A percentile compares a stretch with the other conserved stretches of the same genome.
These are phyloP conservation scores for Marasmarcha lunaedactyla DNA, from an alignment of 2,888 invertebrate genomes.

Conservation along the genomic window DNA sequence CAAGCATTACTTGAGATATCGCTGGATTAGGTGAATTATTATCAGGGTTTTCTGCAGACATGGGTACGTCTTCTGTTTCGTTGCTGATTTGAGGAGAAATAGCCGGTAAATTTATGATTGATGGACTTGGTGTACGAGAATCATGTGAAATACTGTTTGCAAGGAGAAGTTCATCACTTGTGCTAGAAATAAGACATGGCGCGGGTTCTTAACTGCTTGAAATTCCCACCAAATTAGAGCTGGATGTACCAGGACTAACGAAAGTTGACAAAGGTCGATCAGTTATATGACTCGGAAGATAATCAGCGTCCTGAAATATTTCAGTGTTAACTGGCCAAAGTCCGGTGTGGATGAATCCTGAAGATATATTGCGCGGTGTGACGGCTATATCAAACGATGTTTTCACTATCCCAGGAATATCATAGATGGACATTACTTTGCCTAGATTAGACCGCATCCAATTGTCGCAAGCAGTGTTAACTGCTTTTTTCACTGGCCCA, in stretches of 20 bases:
- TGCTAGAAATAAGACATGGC: neutral
- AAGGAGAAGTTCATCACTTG: neutral
- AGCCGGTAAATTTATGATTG: neutral
- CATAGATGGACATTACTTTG: constrained; percentile 13
- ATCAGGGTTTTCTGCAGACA: neutral
- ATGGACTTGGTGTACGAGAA: too few species aligned
- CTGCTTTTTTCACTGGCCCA: constrained; percentile 24
- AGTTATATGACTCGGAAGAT: constrained; percentile 12
- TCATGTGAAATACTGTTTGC: too few species aligned
- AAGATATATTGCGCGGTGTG: constrained; percentile 12
- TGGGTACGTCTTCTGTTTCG: neutral
- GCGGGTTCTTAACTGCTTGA: constrained; percentile 6
- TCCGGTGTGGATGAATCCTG: constrained; percentile 12
- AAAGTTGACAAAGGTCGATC: constrained; percentile 6
- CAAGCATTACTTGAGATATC: neutral
- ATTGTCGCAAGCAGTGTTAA: constrained; percentile 11
- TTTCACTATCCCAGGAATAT: constrained; percentile 11
- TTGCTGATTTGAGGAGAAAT: neutral
- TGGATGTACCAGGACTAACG: constrained; percentile 6
- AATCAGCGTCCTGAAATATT: constrained; percentile 15
- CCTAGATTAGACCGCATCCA: constrained; percentile 17
- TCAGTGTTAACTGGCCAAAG: constrained; percentile 13
- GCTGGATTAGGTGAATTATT: too few species aligned
- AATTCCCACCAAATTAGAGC: constrained; percentile 6
- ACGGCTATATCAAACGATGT: constrained; percentile 11